Conservation (phyloP, 2,113 vertebrate genomes). For the Ciconia boyciana region DNA sequence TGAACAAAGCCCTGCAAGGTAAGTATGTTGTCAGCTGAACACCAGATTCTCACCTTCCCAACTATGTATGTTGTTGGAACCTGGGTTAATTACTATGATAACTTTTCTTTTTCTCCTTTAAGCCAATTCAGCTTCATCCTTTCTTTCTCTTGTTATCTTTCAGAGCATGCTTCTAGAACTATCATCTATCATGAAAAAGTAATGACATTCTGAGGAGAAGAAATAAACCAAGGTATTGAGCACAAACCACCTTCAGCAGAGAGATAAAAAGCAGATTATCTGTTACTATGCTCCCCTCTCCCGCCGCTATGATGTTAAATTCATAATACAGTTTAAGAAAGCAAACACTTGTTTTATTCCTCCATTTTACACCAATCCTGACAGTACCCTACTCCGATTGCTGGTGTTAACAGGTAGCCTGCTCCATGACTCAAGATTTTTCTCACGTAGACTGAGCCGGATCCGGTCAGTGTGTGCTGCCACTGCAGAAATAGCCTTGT, state of each 20-base stretch:
- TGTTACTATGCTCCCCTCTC: neutral
- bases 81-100: neutral
- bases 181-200: constrained; percentile 97
- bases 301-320: neutral
- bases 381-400: neutral
- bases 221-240: neutral
- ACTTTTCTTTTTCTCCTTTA: neutral
- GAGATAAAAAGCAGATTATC: neutral
- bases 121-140: neutral
- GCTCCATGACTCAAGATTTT: neutral
- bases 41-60: neutral
- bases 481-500: neutral
- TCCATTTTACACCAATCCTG: neutral
- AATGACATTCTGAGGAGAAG: constrained; percentile 35
- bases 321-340: neutral
- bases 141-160: constrained; percentile 69
- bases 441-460: neutral
- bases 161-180: constrained; percentile 95
- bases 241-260: constrained; percentile 7
- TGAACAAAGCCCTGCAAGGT: neutral
- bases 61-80: neutral
- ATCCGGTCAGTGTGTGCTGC: neutral
- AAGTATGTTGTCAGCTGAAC: neutral
- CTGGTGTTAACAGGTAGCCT: neutral
- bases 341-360: neutral